These are phyloP conservation scores for Incurvaria masculella DNA, from an alignment of 2,888 invertebrate genomes.

Conservation along the genomic window DNA sequence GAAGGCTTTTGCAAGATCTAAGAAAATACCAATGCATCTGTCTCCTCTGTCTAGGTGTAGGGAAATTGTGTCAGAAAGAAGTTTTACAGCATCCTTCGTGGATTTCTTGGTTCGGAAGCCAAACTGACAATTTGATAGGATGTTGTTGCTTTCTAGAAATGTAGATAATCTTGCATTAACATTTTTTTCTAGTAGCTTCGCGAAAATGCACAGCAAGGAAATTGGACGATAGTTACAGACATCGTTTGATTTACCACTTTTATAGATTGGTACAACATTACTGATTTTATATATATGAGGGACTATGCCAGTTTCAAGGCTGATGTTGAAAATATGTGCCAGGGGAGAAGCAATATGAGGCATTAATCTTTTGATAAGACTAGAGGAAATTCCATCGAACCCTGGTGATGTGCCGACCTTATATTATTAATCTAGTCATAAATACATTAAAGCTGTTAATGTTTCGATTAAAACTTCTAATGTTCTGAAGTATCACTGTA, in stretches of 20 bases:
- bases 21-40: constrained; percentile 3
- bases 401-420: background rate
- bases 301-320: constrained; percentile 1
- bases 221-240: constrained; percentile 6
- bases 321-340: background rate
- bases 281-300: constrained; percentile 2
- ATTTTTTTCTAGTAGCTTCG: constrained; percentile 8
- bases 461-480: background rate
- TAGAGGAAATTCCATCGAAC: background rate
- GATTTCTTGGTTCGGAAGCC: constrained; percentile 3
- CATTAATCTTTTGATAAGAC: background rate
- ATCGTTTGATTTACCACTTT: background rate
- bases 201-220: constrained; percentile 1
- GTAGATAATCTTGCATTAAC: constrained; percentile 2
- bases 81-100: constrained; percentile 2
- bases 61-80: background rate
- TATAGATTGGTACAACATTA: constrained; percentile 4
- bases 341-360: background rate
- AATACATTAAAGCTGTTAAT: background rate
- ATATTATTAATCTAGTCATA: background rate
- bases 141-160: constrained; percentile 8
- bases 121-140: constrained; percentile 1
- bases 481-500: background rate
- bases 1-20: constrained; percentile 7
- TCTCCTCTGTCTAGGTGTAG: background rate